phyloP scores from a whole-genome alignment of 2,888 invertebrate species.

The Diploptera punctata region DNA sequence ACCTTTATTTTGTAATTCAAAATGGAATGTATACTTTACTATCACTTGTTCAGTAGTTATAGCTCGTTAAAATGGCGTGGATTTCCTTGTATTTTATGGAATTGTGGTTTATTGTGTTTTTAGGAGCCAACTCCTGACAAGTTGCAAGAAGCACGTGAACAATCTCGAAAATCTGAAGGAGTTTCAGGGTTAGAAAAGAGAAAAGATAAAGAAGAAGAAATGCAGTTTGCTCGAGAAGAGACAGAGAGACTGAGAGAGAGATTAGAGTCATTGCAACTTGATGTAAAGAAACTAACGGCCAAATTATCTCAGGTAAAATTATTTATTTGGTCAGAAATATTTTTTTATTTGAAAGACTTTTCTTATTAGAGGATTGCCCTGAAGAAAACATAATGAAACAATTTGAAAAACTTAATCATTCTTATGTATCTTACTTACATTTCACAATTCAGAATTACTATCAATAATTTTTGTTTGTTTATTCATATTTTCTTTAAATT shows the following conservation, averaged over 20 bases:
- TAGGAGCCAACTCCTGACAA: neutral
- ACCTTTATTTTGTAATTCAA: no score
- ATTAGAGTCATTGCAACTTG: constrained; percentile 51
- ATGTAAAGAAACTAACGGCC: constrained; percentile 50
- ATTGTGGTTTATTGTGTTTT: neutral
- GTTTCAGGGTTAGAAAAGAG: constrained; percentile 10
- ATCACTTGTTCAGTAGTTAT: no score
- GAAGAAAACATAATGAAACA: neutral
- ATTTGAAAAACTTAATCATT: neutral
- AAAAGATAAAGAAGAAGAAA: constrained; percentile 45
- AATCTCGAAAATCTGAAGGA: neutral
- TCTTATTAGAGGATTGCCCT: neutral
- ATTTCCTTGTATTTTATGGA: no score
- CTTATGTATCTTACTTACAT: no score
- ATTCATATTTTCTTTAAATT: no score
- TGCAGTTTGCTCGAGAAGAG: constrained; percentile 53
- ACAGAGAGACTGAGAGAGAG: constrained; percentile 48
- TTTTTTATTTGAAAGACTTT: neutral
- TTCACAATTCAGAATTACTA: no score
- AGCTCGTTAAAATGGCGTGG: no score
- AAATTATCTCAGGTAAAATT: constrained; percentile 51
- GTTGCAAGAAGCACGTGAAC: neutral
- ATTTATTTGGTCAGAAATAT: no score
- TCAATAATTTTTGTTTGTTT: no score
- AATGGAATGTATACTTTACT: no score